phyloP scores from a whole-genome alignment of 2,113 vertebrate species.

The Esox niger region DNA sequence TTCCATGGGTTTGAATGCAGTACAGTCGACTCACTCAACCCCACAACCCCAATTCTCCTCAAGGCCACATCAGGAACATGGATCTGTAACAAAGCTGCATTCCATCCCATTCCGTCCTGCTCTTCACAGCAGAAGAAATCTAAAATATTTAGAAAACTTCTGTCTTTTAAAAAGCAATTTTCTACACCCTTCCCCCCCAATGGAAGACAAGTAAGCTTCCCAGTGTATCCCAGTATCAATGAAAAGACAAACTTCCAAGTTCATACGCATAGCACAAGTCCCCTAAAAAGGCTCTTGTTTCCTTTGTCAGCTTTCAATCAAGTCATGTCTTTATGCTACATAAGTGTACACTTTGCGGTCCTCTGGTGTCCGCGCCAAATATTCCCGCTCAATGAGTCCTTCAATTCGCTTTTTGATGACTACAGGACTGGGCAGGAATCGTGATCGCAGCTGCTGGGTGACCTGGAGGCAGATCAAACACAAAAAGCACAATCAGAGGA shows the following conservation, averaged over 20 bases:
- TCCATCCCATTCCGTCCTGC: slow-evolving; percentile 30
- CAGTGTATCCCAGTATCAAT: slow-evolving; percentile 72
- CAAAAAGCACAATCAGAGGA: slow-evolving; percentile 12
- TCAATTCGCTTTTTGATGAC: slow-evolving; percentile 99
- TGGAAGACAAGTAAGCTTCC: slow-evolving; percentile 70
- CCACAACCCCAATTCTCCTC: slow-evolving; percentile 42
- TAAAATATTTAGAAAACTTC: slow-evolving; percentile 62
- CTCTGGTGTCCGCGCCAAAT: slow-evolving; percentile 99
- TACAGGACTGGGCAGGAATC: slow-evolving; percentile 99
- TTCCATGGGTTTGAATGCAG: slow-evolving; percentile 7
- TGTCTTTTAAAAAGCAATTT: slow-evolving; percentile 30
- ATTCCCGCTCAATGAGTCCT: slow-evolving; percentile 99
- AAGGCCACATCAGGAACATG: slow-evolving; percentile 68
- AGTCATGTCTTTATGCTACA: slow-evolving; percentile 87
- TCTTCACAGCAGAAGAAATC: slow-evolving; percentile 55
- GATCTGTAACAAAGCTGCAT: slow-evolving; percentile 64
- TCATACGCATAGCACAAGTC: slow-evolving; percentile 61
- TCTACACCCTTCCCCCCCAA: slow-evolving; percentile 64
- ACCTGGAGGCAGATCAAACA: slow-evolving; percentile 74
- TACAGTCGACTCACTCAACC: slow-evolving; percentile 33
- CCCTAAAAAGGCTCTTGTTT: slow-evolving; percentile 55
- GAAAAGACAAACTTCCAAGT: slow-evolving; percentile 62
- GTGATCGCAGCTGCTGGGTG: slow-evolving; percentile 95
- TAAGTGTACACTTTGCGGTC: slow-evolving; percentile 99
- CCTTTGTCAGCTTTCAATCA: slow-evolving; percentile 51